Percentiles rank a stretch among this genome's conserved stretches.
phyloP scores from a whole-genome alignment of 2,113 vertebrate genomes.

The Muntiacus muntjak region DNA sequence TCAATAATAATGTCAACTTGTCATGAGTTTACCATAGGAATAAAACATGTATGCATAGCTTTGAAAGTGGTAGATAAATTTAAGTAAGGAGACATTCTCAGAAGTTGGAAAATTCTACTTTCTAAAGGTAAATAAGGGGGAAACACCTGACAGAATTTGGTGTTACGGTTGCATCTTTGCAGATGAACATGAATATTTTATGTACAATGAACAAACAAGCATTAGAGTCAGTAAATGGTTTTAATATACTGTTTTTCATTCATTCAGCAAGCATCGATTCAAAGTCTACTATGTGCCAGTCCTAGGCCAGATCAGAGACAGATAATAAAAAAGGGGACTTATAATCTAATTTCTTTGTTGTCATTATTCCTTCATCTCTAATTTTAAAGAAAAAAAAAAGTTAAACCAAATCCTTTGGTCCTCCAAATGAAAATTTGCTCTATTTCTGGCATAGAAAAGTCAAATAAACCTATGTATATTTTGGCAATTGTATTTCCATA shows the following conservation, averaged over 20 bases:
- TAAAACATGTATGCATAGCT: neutral
- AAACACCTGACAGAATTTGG: neutral
- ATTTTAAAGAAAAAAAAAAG: slow-evolving; percentile 24
- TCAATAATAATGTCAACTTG: neutral
- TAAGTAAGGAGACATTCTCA: neutral
- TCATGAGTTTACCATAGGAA: neutral
- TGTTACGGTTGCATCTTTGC: neutral
- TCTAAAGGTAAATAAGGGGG: neutral
- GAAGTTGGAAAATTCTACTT: neutral
- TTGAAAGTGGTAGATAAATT: neutral
- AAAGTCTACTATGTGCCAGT: neutral
- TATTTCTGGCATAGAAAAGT: neutral
- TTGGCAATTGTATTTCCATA: neutral
- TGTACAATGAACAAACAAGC: neutral
- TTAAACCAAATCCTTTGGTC: neutral
- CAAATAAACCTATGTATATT: neutral
- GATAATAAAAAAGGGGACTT: neutral
- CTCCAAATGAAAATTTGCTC: neutral
- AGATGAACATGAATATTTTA: neutral
- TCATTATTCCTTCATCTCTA: neutral
- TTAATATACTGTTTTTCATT: neutral
- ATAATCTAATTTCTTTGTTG: neutral
- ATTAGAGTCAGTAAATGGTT: neutral
- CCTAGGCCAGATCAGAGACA: neutral
- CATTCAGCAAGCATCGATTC: neutral